Base-by-base conservation (phyloP, 1,140 invertebrate genomes). In the Delia radicum region DNA sequence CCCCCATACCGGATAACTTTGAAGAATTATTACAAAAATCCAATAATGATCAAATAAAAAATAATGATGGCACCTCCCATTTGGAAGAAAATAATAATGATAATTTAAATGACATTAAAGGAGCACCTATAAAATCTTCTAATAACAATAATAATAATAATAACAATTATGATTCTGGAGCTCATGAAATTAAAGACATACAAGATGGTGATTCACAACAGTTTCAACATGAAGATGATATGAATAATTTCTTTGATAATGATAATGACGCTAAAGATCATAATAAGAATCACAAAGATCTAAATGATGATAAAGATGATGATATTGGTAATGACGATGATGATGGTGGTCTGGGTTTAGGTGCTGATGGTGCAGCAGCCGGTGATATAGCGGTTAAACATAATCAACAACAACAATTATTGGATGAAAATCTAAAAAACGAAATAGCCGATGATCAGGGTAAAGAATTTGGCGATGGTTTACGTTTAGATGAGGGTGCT, bases 1-100 rank as follows among this genome's bases (percentile, higher is more conserved):
- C 85, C 1, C 85, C 85, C 13, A 82, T 86, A 61, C 85, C 85
- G 0, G 84, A 85, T 1, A 85, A 84, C 74, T 86, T 86, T 18
- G 82, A 85, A 21, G 78, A 72, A 29, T 46, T 76, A 48, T 27
- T 74, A 13, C 65, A 76, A 21, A 67, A 73, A 21, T 55, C 31
- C 15, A 73, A 65, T 61, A 69, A 65, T n/a, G 71, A 73, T 0
- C 3, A 67, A 2, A 3, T 72, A 33, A 75, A 62, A 27, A 77
- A 46, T 21, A 75, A 75, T 37, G 63, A 75, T 31, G 76, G 71
- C 27, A 13, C n/a, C 48, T 21, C 18, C 3, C 48, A 55, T 7
- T 21, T 55, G 18, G 65, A 67, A n/a, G 71, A 15, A 5, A 29
- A 48, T 63, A 18, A 18, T 33, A 26, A 62, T 13, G 29, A 76